Conservation (phyloP, 2,113 vertebrate genomes). For the Tragelaphus imberbis region DNA sequence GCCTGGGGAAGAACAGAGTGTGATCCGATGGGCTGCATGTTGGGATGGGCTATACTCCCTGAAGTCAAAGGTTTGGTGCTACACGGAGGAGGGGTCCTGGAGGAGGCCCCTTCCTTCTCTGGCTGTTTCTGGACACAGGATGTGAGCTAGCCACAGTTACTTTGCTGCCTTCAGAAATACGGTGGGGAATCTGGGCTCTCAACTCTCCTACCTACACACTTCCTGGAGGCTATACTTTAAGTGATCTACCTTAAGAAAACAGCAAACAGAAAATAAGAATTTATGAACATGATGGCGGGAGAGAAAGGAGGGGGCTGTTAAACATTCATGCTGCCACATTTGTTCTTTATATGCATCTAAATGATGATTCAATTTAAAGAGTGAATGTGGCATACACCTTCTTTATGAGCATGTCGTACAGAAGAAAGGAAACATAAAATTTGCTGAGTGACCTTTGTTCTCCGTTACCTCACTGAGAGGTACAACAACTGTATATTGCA, state of each 20-base stretch:
- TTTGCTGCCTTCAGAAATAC: not conserved
- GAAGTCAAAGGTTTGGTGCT: not conserved
- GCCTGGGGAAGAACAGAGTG: not conserved
- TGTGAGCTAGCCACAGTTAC: not conserved
- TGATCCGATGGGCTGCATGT: not conserved
- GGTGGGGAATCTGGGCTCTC: not conserved
- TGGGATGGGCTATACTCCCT: not conserved
- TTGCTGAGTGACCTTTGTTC: not conserved
- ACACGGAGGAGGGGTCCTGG: not conserved
- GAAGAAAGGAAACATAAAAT: not conserved
- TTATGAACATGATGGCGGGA: not conserved
- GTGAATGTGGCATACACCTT: not conserved
- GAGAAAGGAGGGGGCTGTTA: not conserved
- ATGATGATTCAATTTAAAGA: not conserved
- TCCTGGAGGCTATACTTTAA: not conserved
- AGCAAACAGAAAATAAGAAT: not conserved
- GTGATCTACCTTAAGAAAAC: not conserved
- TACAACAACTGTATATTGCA: not conserved
- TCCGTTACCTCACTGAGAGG: not conserved
- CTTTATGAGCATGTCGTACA: not conserved
- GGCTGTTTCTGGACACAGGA: not conserved
- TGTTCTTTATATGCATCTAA: not conserved
- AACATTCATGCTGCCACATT: not conserved
- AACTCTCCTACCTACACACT: not conserved
- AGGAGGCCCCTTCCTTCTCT: not conserved